Percentiles rank a stretch among this genome's conserved stretches.
Evolutionary conservation across 2,888 invertebrate genomes (phyloP).

Genomic region (Autographa gamma): DNA sequence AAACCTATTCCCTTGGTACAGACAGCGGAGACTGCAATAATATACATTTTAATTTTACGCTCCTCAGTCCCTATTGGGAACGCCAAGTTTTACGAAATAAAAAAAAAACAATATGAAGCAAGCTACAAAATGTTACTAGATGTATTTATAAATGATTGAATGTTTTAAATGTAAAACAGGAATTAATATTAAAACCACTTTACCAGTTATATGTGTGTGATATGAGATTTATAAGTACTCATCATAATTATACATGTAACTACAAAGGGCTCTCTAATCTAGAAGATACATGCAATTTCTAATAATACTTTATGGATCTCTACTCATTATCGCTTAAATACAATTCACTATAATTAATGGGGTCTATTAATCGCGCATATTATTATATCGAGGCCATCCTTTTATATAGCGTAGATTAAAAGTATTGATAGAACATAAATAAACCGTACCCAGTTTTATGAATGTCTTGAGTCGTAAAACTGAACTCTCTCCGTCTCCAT

Average conservation of each 20-base stretch:
- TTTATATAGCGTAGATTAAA: not conserved
- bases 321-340: conserved; percentile 9
- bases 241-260: too few species aligned
- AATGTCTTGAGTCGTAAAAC: conserved; percentile 7
- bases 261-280: too few species aligned
- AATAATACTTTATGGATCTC: too few species aligned
- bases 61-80: conserved; percentile 43
- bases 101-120: conserved; percentile 38
- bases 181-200: too few species aligned
- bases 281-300: too few species aligned
- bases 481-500: not conserved
- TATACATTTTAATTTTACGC: conserved; percentile 53
- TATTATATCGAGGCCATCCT: not conserved
- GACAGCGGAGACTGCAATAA: conserved; percentile 33
- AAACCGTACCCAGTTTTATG: conserved; percentile 3
- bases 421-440: not conserved
- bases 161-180: too few species aligned
- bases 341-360: conserved; percentile 26
- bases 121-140: conserved; percentile 15
- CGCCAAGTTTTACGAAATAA: conserved; percentile 34
- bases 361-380: not conserved
- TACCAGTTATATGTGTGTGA: too few species aligned
- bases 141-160: too few species aligned
- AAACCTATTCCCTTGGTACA: conserved; percentile 34
- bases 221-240: too few species aligned